phyloP scores from a whole-genome alignment of 2,888 invertebrate genomes.

The Philereme transversata region DNA sequence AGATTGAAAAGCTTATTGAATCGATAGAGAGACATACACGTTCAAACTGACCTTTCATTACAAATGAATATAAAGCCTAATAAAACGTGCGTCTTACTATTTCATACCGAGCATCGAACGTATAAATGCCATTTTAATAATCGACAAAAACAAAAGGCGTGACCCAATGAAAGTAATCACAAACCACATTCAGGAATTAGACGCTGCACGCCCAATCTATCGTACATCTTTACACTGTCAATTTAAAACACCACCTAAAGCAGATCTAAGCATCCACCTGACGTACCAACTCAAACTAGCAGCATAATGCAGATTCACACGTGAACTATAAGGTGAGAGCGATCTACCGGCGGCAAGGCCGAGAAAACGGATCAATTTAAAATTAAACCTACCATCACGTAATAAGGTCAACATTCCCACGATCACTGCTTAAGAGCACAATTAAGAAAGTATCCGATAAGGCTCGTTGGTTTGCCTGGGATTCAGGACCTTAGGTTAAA shows the following conservation, averaged over 20 bases:
- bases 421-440: slow-evolving; percentile 65
- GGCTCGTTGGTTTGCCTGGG: slow-evolving; percentile 47
- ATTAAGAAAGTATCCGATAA: slow-evolving; percentile 83
- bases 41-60: background rate
- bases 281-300: slow-evolving; percentile 67
- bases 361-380: slow-evolving; percentile 63
- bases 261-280: slow-evolving; percentile 62
- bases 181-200: slow-evolving; percentile 73
- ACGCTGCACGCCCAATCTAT: slow-evolving; percentile 72
- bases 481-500: slow-evolving; percentile 58
- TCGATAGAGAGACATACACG: background rate
- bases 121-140: slow-evolving; percentile 37
- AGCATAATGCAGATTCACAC: slow-evolving; percentile 81
- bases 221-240: slow-evolving; percentile 62
- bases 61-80: background rate
- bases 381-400: slow-evolving; percentile 61
- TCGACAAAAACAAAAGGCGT: slow-evolving; percentile 63
- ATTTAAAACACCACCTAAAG: slow-evolving; percentile 68
- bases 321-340: slow-evolving; percentile 81
- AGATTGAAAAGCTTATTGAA: slow-evolving; percentile 11
- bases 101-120: slow-evolving; percentile 6
- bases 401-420: slow-evolving; percentile 74
- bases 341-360: slow-evolving; percentile 81
- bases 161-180: slow-evolving; percentile 66
- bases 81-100: background rate